Conservation (phyloP, 2,113 vertebrate species). For the Megalops atlanticus region DNA sequence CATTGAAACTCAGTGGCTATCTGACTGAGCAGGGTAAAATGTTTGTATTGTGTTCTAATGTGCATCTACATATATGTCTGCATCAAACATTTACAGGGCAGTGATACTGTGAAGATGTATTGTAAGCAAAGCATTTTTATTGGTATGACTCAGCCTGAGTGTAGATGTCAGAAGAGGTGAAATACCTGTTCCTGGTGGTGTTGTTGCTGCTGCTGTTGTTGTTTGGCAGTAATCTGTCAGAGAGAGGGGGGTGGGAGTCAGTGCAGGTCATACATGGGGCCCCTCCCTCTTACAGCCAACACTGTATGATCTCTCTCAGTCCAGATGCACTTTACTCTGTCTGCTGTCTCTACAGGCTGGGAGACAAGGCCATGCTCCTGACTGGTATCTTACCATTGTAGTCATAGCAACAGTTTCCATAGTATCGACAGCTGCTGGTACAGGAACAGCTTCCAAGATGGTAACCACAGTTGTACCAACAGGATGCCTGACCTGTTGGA, state of each 20-base stretch:
- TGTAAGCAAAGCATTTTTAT: too few species aligned
- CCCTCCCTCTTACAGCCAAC: neutral
- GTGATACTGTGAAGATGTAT: too few species aligned
- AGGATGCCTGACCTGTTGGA: slow-evolving; percentile 36
- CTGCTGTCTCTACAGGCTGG: neutral
- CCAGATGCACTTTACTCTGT: neutral
- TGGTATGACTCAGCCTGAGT: too few species aligned
- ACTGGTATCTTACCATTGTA: slow-evolving; percentile 48
- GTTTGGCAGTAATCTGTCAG: neutral
- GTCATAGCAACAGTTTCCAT: slow-evolving; percentile 57
- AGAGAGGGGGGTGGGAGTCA: neutral
- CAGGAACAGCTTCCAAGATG: slow-evolving; percentile 53
- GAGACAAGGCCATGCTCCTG: neutral
- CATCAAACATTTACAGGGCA: too few species aligned
- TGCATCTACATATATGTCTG: too few species aligned
- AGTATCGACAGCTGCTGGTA: slow-evolving; percentile 41
- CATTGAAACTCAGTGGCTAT: too few species aligned
- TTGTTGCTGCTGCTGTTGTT: neutral
- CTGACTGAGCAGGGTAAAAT: too few species aligned
- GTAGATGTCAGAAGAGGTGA: neutral
- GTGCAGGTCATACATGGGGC: too few species aligned
- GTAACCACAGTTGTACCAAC: slow-evolving; percentile 42
- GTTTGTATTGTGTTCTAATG: too few species aligned
- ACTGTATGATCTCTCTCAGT: neutral
- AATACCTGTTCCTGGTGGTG: neutral